Conservation (phyloP, 2,888 invertebrate species). For the Dynastes grantii region DNA sequence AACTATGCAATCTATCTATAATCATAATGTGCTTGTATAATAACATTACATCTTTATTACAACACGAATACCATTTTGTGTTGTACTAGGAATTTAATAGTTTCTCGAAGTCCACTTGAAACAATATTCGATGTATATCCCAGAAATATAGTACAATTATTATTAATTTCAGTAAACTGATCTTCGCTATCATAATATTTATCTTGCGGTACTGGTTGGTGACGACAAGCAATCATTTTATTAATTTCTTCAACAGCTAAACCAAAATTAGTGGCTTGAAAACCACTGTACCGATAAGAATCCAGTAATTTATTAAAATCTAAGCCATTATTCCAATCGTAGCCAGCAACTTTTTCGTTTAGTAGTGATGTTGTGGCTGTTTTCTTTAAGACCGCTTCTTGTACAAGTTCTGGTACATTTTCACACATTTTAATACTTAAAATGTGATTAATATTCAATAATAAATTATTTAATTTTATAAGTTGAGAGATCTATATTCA, state of each 20-base stretch:
- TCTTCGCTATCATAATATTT: slow-evolving; percentile 82
- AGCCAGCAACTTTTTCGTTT: slow-evolving; percentile 80
- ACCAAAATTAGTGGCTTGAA: slow-evolving; percentile 97
- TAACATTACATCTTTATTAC: background rate
- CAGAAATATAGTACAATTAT: slow-evolving; percentile 94
- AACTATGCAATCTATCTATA: slow-evolving; percentile 93
- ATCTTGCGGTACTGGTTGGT: slow-evolving; percentile 79
- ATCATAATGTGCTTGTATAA: slow-evolving; percentile 20
- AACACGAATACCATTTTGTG: slow-evolving; percentile 79
- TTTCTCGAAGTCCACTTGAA: slow-evolving; percentile 95
- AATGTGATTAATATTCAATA: background rate
- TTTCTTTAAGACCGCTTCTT: slow-evolving; percentile 64
- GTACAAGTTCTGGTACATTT: slow-evolving; percentile 54
- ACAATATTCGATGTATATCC: slow-evolving; percentile 98
- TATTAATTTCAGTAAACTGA: slow-evolving; percentile 82
- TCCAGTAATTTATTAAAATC: slow-evolving; percentile 89
- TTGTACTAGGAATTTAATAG: slow-evolving; percentile 88
- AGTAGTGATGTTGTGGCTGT: slow-evolving; percentile 62
- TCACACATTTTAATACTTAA: slow-evolving; percentile 56
- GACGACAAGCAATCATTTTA: slow-evolving; percentile 88
- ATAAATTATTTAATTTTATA: no score
- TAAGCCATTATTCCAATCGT: slow-evolving; percentile 93
- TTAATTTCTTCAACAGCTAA: slow-evolving; percentile 92
- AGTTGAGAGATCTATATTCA: no score
- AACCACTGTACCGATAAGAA: slow-evolving; percentile 89